Evolutionary conservation across 2,113 vertebrate species (phyloP), one percentile per base, ranked within the genome.

Genomic region (Nerophis lumbriciformis): DNA sequence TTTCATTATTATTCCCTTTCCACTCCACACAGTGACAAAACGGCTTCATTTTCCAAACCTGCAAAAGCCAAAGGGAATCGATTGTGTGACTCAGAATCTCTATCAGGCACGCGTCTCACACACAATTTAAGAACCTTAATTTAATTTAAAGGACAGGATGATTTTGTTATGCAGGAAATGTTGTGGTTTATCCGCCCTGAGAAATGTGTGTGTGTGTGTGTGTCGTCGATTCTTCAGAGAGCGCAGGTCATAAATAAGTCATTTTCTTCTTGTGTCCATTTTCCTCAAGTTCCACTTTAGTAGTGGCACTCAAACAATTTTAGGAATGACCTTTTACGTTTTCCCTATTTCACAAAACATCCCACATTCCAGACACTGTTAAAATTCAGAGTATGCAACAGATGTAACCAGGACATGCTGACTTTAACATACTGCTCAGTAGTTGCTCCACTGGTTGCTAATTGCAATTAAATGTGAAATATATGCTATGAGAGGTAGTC

Each of bases 181-280:
- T 60, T 21, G 64, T 28, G 53, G 68, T 80, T 76, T 76, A 83
- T 81, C 75, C 66, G 54, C 59, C 44, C 58, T 59, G 68, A 77
- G 71, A 78, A 77, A 79, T 82, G 81, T 69, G 65, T 65, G 53
- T 65, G 63, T 65, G 63, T 55, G 64, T 74, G 64, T 59, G 57
- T 21, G 50, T 10, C 51, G 16, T 58, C 65, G 59, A 59, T 69
- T 75, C 51, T 69, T 16, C 51, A 53, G 60, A 42, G 70, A 62
- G 16, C 64, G 72, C 39, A 28, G 81, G 73, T 82, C 82, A 81
- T 77, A 79, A 83, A 88, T 77, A 85, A 83, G 64, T 47, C 53
- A 66, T 81, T 81, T 84, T 81, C 59, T 70, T 66, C 64, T 14
- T 59, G 55, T 71, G 76, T 82, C 70, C 69, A 59, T 69, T 65